phyloP scores from a whole-genome alignment of 1,140 invertebrate genomes.

The Drosophila virilis region DNA sequence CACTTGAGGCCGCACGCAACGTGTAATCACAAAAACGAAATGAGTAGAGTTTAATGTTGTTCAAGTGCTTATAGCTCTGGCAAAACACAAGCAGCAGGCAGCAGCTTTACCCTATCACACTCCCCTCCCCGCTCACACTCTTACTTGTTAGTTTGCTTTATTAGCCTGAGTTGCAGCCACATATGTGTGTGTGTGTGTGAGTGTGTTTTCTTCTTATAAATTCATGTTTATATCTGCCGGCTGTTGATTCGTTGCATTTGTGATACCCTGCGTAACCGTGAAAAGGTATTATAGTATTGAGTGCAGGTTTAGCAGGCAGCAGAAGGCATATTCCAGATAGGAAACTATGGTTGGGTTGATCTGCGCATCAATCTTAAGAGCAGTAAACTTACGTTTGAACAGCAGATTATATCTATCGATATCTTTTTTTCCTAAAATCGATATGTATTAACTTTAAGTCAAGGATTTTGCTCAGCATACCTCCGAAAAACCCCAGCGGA shows the following conservation, averaged over 20 bases:
- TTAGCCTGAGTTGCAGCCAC: slow-evolving; percentile 40
- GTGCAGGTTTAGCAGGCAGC: background rate
- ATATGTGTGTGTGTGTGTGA: slow-evolving; percentile 22
- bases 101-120: background rate
- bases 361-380: too few relatives aligned
- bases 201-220: slow-evolving; percentile 48
- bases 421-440: background rate
- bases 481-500: too few relatives aligned
- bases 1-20: slow-evolving; percentile 67
- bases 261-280: background rate
- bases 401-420: too few relatives aligned
- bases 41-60: slow-evolving; percentile 78
- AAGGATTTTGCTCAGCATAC: background rate
- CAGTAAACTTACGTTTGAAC: too few relatives aligned
- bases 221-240: slow-evolving; percentile 55
- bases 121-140: background rate
- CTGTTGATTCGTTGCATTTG: background rate
- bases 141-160: slow-evolving; percentile 40
- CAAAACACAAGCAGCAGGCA: background rate
- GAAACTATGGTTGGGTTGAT: too few relatives aligned
- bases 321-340: background rate
- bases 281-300: background rate
- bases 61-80: slow-evolving; percentile 51
- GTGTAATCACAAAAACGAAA: slow-evolving; percentile 76
- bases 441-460: background rate